Evolutionary conservation across 2,888 invertebrate genomes (phyloP).

Genomic region (Drosophila tanythrix): DNA sequence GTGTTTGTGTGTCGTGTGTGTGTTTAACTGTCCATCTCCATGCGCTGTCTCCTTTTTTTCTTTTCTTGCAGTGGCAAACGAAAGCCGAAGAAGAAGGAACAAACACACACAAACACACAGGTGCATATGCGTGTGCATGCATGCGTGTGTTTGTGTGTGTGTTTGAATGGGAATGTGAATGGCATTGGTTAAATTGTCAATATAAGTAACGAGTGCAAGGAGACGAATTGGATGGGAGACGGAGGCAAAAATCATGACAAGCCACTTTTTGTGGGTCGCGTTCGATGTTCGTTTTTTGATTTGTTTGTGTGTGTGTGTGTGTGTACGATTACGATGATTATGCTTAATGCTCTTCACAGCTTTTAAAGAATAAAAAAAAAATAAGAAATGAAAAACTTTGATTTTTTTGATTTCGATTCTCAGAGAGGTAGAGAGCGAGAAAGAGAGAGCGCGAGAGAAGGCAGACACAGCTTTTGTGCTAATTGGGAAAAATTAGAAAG

Average conservation of each 20-base stretch:
- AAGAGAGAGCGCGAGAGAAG: constrained; percentile 30
- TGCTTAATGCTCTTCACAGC: constrained; percentile 37
- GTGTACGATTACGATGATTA: constrained; percentile 38
- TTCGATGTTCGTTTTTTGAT: constrained; percentile 28
- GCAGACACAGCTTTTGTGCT: constrained; percentile 67
- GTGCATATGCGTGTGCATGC: constrained; percentile 17
- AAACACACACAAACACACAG: constrained; percentile 28
- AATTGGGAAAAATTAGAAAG: constrained; percentile 79
- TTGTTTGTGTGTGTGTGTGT: constrained; percentile 22
- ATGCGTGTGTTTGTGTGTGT: constrained; percentile 16
- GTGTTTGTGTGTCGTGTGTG: not conserved
- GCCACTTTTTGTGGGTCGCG: constrained; percentile 44
- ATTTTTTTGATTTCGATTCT: constrained; percentile 68
- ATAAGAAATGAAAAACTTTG: constrained; percentile 39
- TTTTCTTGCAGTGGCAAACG: constrained; percentile 39
- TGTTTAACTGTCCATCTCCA: not conserved
- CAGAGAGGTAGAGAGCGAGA: constrained; percentile 17
- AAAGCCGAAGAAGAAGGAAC: constrained; percentile 47
- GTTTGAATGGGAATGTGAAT: constrained; percentile 59
- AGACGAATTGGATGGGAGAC: not conserved
- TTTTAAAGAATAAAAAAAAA: constrained; percentile 2
- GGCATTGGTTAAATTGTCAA: constrained; percentile 60
- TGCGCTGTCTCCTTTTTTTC: not conserved
- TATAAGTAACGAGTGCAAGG: constrained; percentile 44
- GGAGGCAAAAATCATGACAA: constrained; percentile 36